phyloP scores from a whole-genome alignment of 35 echinoderm and acorn worm genomes.

The Diadema setosum region DNA sequence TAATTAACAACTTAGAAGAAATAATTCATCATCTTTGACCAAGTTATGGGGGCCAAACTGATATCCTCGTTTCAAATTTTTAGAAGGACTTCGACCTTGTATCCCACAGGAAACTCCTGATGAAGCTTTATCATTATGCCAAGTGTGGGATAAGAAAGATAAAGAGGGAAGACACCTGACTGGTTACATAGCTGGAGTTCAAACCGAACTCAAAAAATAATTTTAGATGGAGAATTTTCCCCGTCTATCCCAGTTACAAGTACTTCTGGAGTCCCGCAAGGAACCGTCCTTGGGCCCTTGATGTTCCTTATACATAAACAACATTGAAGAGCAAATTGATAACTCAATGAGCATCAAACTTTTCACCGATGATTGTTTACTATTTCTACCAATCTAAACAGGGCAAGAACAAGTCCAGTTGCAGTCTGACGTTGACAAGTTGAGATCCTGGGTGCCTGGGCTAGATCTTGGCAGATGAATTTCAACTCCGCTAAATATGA shows the following conservation, averaged over 20 bases:
- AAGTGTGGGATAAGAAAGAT: not conserved
- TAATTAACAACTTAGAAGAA: constrained; percentile 29
- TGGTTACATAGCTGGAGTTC: constrained; percentile 16
- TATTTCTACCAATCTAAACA: constrained; percentile 9
- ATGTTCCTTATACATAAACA: not conserved
- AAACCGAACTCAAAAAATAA: constrained; percentile 15
- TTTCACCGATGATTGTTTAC: constrained; percentile 31
- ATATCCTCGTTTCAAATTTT: constrained; percentile 29
- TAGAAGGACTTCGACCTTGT: constrained; percentile 45
- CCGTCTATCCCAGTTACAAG: not conserved
- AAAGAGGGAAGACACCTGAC: not conserved
- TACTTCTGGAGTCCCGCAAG: constrained; percentile 1
- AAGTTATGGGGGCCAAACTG: constrained; percentile 29
- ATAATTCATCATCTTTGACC: not conserved
- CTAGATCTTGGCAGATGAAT: not conserved
- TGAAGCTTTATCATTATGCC: not conserved
- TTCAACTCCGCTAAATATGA: constrained; percentile 17
- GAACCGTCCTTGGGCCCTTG: not conserved
- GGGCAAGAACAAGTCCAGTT: not conserved
- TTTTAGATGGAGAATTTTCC: constrained; percentile 22
- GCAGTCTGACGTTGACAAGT: not conserved
- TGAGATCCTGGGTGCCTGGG: not conserved
- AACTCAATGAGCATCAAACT: not conserved
- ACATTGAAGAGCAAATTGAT: not conserved
- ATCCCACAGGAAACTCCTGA: constrained; percentile 9